These are phyloP conservation scores for Cephalotes varians DNA, from an alignment of 2,888 invertebrate species.

Conservation along the genomic window DNA sequence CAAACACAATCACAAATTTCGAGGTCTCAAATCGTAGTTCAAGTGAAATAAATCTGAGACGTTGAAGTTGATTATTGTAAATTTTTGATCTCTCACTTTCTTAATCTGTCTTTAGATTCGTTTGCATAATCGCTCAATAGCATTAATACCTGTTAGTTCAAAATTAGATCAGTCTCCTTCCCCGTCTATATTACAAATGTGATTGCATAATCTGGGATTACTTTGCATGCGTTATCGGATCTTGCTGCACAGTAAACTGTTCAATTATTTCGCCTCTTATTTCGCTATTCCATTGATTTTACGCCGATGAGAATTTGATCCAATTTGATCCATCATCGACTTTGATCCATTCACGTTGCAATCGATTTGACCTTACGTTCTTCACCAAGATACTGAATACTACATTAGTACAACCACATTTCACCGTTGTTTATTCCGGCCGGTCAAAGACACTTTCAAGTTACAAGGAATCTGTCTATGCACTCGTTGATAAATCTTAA, in stretches of 20 bases:
- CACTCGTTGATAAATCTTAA: neutral
- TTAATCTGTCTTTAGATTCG: neutral
- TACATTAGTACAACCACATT: neutral
- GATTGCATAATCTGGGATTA: slow-evolving; percentile 34
- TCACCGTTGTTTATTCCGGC: neutral
- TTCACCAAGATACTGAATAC: neutral
- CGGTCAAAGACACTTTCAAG: neutral
- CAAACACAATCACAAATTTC: neutral
- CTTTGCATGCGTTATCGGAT: neutral
- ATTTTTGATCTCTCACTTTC: neutral
- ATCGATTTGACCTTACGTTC: neutral
- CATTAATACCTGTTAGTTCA: slow-evolving; percentile 11
- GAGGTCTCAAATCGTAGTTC: neutral
- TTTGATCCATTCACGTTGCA: neutral
- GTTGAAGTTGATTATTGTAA: neutral
- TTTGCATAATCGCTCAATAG: neutral
- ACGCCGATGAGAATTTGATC: neutral
- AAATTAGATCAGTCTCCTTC: neutral
- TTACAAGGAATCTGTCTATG: neutral
- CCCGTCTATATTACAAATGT: neutral
- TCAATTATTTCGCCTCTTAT: slow-evolving; percentile 4
- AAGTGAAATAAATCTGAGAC: neutral
- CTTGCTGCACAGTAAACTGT: neutral
- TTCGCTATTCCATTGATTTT: slow-evolving; percentile 9
- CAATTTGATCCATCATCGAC: no score